phyloP scores from a whole-genome alignment of 2,113 vertebrate genomes.

The Eublepharis macularius region DNA sequence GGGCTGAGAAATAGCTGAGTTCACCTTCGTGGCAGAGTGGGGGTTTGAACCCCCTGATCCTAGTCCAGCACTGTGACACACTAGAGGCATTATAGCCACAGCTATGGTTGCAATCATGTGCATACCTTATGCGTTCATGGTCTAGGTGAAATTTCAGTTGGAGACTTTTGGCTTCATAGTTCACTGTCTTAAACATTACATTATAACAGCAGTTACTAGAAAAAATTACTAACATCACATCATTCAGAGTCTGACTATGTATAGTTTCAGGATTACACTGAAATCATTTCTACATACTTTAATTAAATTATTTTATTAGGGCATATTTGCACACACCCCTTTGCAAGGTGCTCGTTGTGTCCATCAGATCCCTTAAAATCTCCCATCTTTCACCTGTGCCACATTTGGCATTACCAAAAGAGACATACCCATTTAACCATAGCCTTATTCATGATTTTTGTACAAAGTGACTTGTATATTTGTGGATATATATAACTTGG shows the following conservation, averaged over 20 bases:
- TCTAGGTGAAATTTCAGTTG: not conserved
- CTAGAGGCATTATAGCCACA: too few relatives aligned
- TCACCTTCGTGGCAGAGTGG: too few relatives aligned
- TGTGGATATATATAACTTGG: not conserved
- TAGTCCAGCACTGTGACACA: too few relatives aligned
- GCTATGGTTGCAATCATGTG: not conserved
- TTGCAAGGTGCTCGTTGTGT: not conserved
- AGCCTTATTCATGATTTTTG: not conserved
- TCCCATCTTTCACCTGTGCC: not conserved
- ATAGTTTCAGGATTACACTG: too few relatives aligned
- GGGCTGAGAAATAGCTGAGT: too few relatives aligned
- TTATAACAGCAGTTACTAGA: not conserved
- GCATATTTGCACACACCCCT: too few relatives aligned
- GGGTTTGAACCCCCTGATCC: too few relatives aligned
- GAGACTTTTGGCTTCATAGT: not conserved
- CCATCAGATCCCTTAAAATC: not conserved
- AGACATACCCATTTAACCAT: not conserved
- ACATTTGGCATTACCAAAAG: not conserved
- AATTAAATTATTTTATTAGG: not conserved
- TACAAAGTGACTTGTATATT: not conserved
- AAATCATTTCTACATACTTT: not conserved
- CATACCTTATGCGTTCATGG: not conserved
- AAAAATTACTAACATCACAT: too few relatives aligned
- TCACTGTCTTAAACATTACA: not conserved
- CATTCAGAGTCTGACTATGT: not conserved